Percentiles rank a stretch among this genome's conserved stretches.
Conservation (phyloP, 2,888 invertebrate genomes). For the Ectemnius cavifrons region DNA sequence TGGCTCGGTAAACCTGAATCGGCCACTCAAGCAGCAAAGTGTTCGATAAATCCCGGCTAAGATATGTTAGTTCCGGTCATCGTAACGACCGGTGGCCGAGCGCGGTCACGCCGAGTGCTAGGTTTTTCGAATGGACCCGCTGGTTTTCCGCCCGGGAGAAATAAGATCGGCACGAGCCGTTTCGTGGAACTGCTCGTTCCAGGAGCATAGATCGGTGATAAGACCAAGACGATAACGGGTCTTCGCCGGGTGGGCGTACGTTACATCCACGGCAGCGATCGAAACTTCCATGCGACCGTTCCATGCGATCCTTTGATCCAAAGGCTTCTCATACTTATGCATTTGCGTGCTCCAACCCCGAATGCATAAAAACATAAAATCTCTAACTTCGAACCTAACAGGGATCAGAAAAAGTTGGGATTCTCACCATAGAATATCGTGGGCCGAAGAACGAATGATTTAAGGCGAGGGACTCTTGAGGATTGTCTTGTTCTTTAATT, state of each 20-base stretch:
- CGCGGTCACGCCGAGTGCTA: slow-evolving; percentile 16
- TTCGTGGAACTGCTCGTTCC: slow-evolving; percentile 52
- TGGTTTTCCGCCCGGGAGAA: slow-evolving; percentile 24
- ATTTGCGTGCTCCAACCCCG: slow-evolving; percentile 17
- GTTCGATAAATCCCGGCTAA: slow-evolving; percentile 25
- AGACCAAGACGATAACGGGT: slow-evolving; percentile 55
- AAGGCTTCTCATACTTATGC: slow-evolving; percentile 21
- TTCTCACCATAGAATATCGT: too few relatives aligned
- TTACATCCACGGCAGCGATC: slow-evolving; percentile 55
- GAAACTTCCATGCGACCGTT: slow-evolving; percentile 54
- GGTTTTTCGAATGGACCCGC: slow-evolving; percentile 10
- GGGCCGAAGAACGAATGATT: too few relatives aligned
- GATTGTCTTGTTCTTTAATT: too few relatives aligned
- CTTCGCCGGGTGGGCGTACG: slow-evolving; percentile 58
- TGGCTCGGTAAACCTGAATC: slow-evolving; percentile 24
- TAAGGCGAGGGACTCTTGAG: too few relatives aligned
- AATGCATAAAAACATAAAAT: background rate
- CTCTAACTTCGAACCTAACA: too few relatives aligned
- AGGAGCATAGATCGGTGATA: slow-evolving; percentile 55
- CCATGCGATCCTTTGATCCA: slow-evolving; percentile 45
- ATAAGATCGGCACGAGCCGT: slow-evolving; percentile 32
- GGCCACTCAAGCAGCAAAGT: slow-evolving; percentile 34
- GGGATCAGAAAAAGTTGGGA: too few relatives aligned
- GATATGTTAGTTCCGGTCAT: too few relatives aligned
- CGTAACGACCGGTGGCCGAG: background rate